phyloP scores from a whole-genome alignment of 1,140 invertebrate species.

The Nebria ingens region DNA sequence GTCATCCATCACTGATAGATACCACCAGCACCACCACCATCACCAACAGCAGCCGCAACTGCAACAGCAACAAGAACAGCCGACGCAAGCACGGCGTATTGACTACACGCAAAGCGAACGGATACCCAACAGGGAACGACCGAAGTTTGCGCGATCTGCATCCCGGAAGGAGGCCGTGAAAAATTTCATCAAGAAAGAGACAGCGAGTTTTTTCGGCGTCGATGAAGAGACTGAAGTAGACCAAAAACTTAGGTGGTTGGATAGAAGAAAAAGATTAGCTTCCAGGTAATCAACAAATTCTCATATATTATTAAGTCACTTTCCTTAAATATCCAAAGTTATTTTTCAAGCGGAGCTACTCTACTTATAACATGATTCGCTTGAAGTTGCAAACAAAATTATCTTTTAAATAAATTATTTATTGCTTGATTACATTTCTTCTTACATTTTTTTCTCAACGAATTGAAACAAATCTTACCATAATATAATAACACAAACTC shows the following conservation, averaged over 20 bases:
- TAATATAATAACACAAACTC: no score
- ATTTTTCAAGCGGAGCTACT: no score
- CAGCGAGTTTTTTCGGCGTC: conserved; percentile 68
- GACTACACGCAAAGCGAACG: conserved; percentile 31
- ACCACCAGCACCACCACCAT: conserved; percentile 23
- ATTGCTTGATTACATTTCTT: no score
- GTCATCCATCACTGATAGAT: no score
- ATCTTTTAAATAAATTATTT: no score
- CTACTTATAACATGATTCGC: no score
- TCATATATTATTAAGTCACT: no score
- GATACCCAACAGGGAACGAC: conserved; percentile 29
- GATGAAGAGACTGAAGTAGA: conserved; percentile 58
- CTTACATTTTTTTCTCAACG: no score
- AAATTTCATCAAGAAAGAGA: conserved; percentile 62
- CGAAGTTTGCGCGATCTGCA: conserved; percentile 28
- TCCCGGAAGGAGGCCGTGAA: conserved; percentile 36
- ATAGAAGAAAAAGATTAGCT: conserved; percentile 60
- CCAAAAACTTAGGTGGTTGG: conserved; percentile 60
- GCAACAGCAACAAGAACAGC: conserved; percentile 15
- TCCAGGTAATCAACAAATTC: no score
- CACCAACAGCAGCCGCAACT: conserved; percentile 16
- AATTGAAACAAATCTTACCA: no score
- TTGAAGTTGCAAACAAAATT: no score
- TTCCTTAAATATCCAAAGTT: no score
- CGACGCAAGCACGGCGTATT: conserved; percentile 27